Evolutionary conservation across 2,797 vertebrate genomes (phyloP), one percentile per base, ranked within the genome.

Genomic region (Coregonus ussuriensis): DNA sequence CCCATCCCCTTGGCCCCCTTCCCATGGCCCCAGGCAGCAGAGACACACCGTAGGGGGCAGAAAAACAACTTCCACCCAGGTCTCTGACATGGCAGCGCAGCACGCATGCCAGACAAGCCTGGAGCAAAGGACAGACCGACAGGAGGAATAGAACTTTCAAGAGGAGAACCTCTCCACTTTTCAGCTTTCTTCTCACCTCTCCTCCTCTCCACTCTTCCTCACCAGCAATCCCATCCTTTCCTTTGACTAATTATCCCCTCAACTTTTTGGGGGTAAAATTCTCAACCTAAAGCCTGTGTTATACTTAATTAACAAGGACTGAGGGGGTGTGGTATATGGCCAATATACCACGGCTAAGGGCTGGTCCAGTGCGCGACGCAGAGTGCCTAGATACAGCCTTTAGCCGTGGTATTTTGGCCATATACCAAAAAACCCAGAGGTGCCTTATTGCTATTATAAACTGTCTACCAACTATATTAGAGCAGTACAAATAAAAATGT

Each of bases 1-100:
- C 83, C 85, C 82, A 82, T 85, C 35, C 91, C 91, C 91, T 84
- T 90, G 92, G 91, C 90, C 89, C 89, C 91, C 88, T 90, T 90
- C 86, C 56, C 84, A 93, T 90, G 91, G 91, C 93, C 93, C 89
- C 90, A 86, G 92, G 92, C 93, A 91, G 90, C 63, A 1, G 83
- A 89, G 87, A 91, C 88, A 84, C 90, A 87, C 94, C 84, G 77
- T 90, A 93, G 93, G 93, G 91, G 92, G 93, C 91, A 94, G 90
- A 94, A 94, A 94, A 94, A 93, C 93, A 94, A 94, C 92, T 91
- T 93, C 90, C 92, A 93, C 92, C 91, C 91, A 86, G 88, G 89
- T 91, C 89, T 94, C 91, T 88, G 89, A 91, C 92, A 92, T 90
- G 89, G 92, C 88, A 88, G 88, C 88, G 82, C 89, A 59, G 88